Percentiles rank a stretch among this genome's conserved stretches.
phyloP scores from a whole-genome alignment of 1,140 invertebrate genomes.

The Drosophila arizonae region DNA sequence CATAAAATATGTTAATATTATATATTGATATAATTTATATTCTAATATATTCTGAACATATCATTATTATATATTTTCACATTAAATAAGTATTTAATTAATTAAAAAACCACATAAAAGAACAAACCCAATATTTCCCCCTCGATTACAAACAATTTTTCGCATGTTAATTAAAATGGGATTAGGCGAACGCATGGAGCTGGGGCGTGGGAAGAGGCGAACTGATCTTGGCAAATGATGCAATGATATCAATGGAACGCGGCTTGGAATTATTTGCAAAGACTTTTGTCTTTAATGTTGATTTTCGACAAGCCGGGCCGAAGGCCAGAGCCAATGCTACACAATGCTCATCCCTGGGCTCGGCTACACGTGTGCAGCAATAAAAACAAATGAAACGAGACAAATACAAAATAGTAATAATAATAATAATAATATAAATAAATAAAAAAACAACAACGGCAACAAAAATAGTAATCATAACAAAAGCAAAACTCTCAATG shows the following conservation, averaged over 20 bases:
- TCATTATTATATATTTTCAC: no score
- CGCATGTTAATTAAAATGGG: slow-evolving; percentile 63
- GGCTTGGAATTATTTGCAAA: slow-evolving; percentile 9
- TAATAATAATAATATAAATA: slow-evolving; percentile 20
- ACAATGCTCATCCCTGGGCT: slow-evolving; percentile 22
- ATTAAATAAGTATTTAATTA: no score
- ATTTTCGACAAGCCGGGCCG: slow-evolving; percentile 55
- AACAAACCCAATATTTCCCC: not conserved
- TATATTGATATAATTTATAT: no score
- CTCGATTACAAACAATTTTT: no score
- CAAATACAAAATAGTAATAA: slow-evolving; percentile 27
- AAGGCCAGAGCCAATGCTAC: slow-evolving; percentile 59
- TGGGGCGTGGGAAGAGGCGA: slow-evolving; percentile 55
- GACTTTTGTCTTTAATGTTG: slow-evolving; percentile 37
- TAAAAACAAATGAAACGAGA: slow-evolving; percentile 48
- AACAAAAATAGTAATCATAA: slow-evolving; percentile 17
- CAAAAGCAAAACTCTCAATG: slow-evolving; percentile 52
- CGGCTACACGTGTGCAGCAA: slow-evolving; percentile 37
- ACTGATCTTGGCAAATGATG: slow-evolving; percentile 43
- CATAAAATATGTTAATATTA: no score
- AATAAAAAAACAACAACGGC: slow-evolving; percentile 8
- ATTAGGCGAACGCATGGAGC: slow-evolving; percentile 45
- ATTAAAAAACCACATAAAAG: not conserved
- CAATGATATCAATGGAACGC: slow-evolving; percentile 32
- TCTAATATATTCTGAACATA: no score